Evolutionary conservation across 1,140 invertebrate species (phyloP), one percentile per base, ranked within the genome.

Genomic region (Drosophila littoralis): DNA sequence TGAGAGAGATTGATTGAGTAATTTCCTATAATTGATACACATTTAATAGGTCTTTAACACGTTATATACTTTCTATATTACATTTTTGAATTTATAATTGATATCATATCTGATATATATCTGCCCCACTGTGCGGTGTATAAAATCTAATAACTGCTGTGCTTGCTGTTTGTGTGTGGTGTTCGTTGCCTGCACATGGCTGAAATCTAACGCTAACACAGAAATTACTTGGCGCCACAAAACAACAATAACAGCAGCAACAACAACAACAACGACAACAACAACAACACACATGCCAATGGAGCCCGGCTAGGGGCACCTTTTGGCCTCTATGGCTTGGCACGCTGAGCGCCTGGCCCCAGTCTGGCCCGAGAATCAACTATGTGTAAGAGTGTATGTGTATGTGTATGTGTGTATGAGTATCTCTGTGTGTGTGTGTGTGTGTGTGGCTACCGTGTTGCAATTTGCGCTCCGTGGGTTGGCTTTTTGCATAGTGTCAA

Each of bases 401-500:
- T 51, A 32, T 38, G 22, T 55, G 32, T 69, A n/a, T 63, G 22
- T 57, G 45, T 54, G 58, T 2, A 17, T 67, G 43, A 51, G 12
- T 32, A 17, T 46, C 9, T 67, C 22, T 32, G 63, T 38, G 4
- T 69, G 42, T 35, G 64, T 51, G 28, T 55, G 66, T 73, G 64
- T 59, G 57, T 42, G 40, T 65, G 61, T 33, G 46, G 83, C 82
- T 83, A 86, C 83, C 69, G 83, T 88, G 78, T 86, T 70, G 75
- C 77, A 84, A 69, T 72, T 81, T 64, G 65, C 76, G 67, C 74
- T 72, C 75, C 67, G 82, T 86, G 82, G 83, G 82, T 77, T 86
- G 75, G 64, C 79, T 82, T 86, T 85, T 86, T 86, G 83, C 82
- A 86, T 86, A 82, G 79, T 86, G 82, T 86, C 83, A 86, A 86